phyloP scores from a whole-genome alignment of 2,113 vertebrate genomes.

The Phalacrocorax pelagicus region DNA sequence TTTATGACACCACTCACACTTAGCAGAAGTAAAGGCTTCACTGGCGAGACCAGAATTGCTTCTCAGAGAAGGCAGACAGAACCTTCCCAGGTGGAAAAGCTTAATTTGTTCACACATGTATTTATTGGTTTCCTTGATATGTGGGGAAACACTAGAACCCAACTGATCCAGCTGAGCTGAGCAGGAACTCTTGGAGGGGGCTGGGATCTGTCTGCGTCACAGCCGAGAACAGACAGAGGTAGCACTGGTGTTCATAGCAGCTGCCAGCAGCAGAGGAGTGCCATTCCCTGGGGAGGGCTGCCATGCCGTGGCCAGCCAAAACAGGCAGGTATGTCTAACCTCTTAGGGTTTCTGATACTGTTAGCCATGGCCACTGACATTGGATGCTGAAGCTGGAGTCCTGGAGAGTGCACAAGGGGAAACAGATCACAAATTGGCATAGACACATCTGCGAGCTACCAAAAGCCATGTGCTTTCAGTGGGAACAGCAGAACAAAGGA shows the following conservation, averaged over 20 bases:
- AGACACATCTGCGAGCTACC: neutral
- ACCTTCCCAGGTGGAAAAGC: neutral
- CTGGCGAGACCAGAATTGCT: neutral
- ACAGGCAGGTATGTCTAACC: accelerated
- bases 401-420: too few species aligned
- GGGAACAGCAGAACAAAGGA: neutral
- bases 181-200: neutral
- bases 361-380: accelerated
- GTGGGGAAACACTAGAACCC: neutral
- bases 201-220: accelerated
- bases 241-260: neutral
- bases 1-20: too few species aligned
- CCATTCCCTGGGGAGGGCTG: neutral
- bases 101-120: neutral
- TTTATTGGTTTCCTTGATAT: neutral
- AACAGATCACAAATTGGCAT: neutral
- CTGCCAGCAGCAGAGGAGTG: neutral
- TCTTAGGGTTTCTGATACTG: accelerated
- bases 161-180: neutral
- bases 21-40: neutral
- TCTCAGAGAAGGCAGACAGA: neutral
- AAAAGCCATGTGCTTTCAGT: accelerated
- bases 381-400: neutral
- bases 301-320: neutral
- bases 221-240: neutral